These are phyloP conservation scores for Hyles euphorbiae DNA, from an alignment of 1,140 invertebrate species.

Conservation along the genomic window DNA sequence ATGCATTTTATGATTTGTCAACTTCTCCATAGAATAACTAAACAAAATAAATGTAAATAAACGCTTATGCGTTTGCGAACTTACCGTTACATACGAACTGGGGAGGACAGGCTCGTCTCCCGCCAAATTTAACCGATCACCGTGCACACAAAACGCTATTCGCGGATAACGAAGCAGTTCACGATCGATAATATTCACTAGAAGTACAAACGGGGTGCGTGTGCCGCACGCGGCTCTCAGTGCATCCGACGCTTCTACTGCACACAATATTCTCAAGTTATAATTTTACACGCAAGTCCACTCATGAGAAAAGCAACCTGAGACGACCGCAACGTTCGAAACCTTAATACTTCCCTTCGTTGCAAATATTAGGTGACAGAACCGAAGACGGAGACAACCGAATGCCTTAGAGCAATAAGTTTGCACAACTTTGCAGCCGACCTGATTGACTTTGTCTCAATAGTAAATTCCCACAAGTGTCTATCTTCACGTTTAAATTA, in stretches of 20 bases:
- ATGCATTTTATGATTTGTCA: no score
- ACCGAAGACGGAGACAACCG: conserved; percentile 48
- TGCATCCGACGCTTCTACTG: conserved; percentile 50
- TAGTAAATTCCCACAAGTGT: background rate
- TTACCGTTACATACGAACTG: conserved; percentile 48
- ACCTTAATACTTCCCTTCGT: conserved; percentile 74
- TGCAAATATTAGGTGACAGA: conserved; percentile 73
- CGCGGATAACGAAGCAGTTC: conserved; percentile 43
- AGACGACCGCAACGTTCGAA: conserved; percentile 73
- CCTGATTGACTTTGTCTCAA: background rate
- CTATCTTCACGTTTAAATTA: background rate
- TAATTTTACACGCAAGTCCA: conserved; percentile 72
- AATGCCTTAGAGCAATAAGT: conserved; percentile 49
- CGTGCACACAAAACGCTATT: conserved; percentile 54
- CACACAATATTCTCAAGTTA: conserved; percentile 71
- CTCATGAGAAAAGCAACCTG: conserved; percentile 74
- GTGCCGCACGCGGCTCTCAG: conserved; percentile 44
- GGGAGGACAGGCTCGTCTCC: conserved; percentile 44
- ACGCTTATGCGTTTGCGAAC: conserved; percentile 18
- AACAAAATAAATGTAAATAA: background rate
- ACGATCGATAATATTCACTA: conserved; percentile 63
- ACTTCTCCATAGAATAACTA: no score
- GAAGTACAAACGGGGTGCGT: conserved; percentile 36
- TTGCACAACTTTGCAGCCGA: conserved; percentile 36
- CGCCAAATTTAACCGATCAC: conserved; percentile 61